These are phyloP conservation scores for Pygoscelis antarcticus DNA, from an alignment of 2,113 vertebrate species.

Conservation along the genomic window DNA sequence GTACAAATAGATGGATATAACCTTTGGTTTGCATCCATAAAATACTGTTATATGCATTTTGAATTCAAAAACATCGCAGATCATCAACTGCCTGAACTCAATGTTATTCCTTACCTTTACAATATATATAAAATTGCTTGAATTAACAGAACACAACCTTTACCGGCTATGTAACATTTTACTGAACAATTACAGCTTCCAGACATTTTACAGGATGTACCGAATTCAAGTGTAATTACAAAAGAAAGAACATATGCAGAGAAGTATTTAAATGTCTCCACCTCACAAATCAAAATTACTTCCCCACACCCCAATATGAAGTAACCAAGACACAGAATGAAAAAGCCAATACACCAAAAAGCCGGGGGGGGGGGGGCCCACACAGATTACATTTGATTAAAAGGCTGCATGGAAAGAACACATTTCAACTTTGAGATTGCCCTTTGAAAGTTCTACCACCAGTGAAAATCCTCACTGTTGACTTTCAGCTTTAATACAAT, in stretches of 20 bases:
- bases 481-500: neutral
- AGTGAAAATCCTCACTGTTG: neutral
- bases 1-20: neutral
- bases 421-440: neutral
- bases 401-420: neutral
- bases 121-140: neutral
- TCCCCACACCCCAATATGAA: neutral
- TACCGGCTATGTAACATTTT: constrained; percentile 11
- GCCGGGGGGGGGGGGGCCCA: rapidly evolving
- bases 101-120: neutral
- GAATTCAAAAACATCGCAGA: neutral
- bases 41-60: neutral
- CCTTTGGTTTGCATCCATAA: neutral
- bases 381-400: neutral
- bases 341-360: neutral
- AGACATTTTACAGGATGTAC: constrained; percentile 12
- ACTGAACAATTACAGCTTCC: constrained; percentile 42
- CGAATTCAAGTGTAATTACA: neutral
- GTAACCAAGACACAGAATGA: neutral
- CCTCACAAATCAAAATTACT: neutral
- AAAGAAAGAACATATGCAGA: neutral
- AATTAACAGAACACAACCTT: constrained; percentile 33
- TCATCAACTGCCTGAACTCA: neutral
- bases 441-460: neutral
- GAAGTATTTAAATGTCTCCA: neutral